phyloP scores from a whole-genome alignment of 35 echinoderm and acorn worm genomes.

The Ptychodera flava region DNA sequence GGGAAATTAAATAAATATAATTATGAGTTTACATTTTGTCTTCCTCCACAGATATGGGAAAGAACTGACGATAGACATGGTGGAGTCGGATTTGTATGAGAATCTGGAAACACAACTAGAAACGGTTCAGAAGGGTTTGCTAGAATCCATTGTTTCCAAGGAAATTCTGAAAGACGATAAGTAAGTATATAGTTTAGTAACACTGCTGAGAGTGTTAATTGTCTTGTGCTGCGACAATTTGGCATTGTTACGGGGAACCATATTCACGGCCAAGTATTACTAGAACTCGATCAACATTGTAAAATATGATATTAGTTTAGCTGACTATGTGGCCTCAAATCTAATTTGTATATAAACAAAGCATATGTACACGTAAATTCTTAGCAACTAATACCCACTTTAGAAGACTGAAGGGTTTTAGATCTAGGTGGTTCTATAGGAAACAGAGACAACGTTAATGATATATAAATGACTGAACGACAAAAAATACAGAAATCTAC shows the following conservation, averaged over 20 bases:
- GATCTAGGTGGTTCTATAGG: background rate
- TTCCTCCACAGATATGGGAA: slow-evolving; percentile 85
- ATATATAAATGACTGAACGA: no score
- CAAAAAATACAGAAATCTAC: background rate
- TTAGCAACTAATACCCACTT: background rate
- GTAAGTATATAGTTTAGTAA: slow-evolving; percentile 46
- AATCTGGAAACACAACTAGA: slow-evolving; percentile 51
- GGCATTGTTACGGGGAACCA: background rate
- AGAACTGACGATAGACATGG: slow-evolving; percentile 77
- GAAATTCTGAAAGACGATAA: slow-evolving; percentile 89
- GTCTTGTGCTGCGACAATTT: background rate
- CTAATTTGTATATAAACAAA: background rate
- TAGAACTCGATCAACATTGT: background rate
- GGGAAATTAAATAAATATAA: no score
- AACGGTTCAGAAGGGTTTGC: slow-evolving; percentile 57
- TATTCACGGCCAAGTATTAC: background rate
- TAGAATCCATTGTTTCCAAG: slow-evolving; percentile 71
- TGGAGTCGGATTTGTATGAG: slow-evolving; percentile 87
- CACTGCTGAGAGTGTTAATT: no score
- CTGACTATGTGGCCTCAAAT: background rate
- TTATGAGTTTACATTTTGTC: no score
- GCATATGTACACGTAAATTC: background rate
- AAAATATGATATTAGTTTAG: background rate
- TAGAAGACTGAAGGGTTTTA: background rate
- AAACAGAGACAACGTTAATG: background rate